Evolutionary conservation across 2,888 invertebrate genomes (phyloP), one percentile per base, ranked within the genome.

Genomic region (Tortricodes alternella): DNA sequence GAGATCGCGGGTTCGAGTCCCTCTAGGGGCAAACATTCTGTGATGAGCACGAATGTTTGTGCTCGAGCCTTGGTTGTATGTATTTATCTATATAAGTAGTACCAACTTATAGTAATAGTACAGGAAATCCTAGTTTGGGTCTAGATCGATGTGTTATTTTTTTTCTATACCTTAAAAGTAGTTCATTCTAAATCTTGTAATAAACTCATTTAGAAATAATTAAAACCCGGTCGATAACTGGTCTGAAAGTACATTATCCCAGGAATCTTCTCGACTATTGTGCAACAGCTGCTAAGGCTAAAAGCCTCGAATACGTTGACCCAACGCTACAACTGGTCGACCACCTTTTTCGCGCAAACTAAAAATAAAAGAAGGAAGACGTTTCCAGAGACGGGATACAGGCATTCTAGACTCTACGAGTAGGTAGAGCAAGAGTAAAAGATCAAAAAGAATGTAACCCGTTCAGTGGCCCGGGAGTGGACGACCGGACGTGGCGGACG

Each of bases 251-350:
- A 23, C 21, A 39, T 53, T 52, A 57, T 58, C 59, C 58, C 55
- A 75, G 80, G 76, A 83, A 86, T 82, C 60, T 76, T 84, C 78
- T 80, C 69, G 73, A 78, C 81, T 85, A 86, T 89, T 89, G 89
- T 88, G 86, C 88, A 88, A 88, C 88, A 87, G 80, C 85, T 86
- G 87, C 85, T 66, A 70, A 75, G 81, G 86, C 83, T 84, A 87
- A 85, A 81, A 82, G 78, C 84, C 88, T 85, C 63, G 77, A 74
- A 84, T 80, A 73, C 89, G 66, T 87, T 87, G 87, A 89, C 84
- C 84, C 79, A 76, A 61, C 70, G 70, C 76, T 65, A 62, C 69
- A 70, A 75, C 78, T 82, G 79, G 80, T 77, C 82, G 82, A 82
- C 79, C 78, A 82, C 82, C 83, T 85, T 83, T 83, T 85, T 83